Evolutionary conservation across 2,888 invertebrate genomes (phyloP).

Genomic region (Thyatira batis): DNA sequence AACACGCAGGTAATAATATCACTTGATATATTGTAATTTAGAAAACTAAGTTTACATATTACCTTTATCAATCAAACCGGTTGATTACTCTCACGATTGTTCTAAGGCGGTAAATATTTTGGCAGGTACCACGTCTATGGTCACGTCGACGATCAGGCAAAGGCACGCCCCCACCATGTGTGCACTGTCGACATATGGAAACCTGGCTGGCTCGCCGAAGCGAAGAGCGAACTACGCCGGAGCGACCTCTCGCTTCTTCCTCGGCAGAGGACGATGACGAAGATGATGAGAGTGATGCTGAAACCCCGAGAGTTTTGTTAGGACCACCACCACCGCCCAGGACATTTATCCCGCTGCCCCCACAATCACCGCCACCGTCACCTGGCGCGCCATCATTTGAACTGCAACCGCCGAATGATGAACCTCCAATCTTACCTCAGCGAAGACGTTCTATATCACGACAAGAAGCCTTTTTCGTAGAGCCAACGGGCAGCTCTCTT

Average conservation of each 20-base stretch:
- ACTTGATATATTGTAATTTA: too few species aligned
- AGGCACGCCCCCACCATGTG: constrained; percentile 86
- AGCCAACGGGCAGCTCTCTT: constrained; percentile 86
- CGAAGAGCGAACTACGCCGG: constrained; percentile 69
- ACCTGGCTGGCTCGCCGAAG: constrained; percentile 84
- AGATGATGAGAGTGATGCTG: constrained; percentile 76
- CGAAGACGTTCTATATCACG: constrained; percentile 89
- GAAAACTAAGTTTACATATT: neutral
- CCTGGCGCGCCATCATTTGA: constrained; percentile 82
- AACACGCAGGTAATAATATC: neutral
- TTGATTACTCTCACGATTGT: neutral
- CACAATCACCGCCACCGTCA: constrained; percentile 79
- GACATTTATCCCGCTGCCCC: constrained; percentile 53
- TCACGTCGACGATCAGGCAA: constrained; percentile 85
- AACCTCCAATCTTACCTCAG: constrained; percentile 68
- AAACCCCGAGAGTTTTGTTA: constrained; percentile 83
- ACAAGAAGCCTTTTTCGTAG: constrained; percentile 91
- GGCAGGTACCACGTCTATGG: constrained; percentile 84
- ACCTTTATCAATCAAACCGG: too few species aligned
- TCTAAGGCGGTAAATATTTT: neutral
- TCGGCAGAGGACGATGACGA: constrained; percentile 76
- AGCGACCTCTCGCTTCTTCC: constrained; percentile 60
- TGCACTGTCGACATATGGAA: constrained; percentile 90
- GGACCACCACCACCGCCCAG: constrained; percentile 82
- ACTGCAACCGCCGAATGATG: constrained; percentile 78